Evolutionary conservation across 2,888 invertebrate genomes (phyloP).

Genomic region (Netelia melanura): DNA sequence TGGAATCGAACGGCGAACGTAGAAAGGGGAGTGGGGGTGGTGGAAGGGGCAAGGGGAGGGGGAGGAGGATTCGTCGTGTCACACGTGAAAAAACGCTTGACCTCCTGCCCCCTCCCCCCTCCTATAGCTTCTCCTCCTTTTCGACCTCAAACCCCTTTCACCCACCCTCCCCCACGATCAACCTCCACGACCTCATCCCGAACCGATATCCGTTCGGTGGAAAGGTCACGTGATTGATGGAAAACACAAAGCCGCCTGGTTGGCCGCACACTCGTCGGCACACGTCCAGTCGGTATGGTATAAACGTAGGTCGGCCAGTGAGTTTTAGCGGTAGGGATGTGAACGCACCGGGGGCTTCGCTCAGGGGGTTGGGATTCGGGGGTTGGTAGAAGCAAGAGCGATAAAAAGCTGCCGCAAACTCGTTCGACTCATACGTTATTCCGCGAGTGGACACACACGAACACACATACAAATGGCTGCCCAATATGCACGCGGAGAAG

Average conservation of each 20-base stretch:
- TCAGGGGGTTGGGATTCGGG: neutral
- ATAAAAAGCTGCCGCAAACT: slow-evolving; percentile 74
- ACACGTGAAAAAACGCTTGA: slow-evolving; percentile 77
- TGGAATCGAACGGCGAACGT: slow-evolving; percentile 77
- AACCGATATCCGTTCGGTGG: slow-evolving; percentile 79
- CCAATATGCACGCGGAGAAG: neutral
- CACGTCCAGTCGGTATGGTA: slow-evolving; percentile 59
- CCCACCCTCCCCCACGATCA: slow-evolving; percentile 16
- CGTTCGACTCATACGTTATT: slow-evolving; percentile 58
- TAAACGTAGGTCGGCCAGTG: slow-evolving; percentile 71
- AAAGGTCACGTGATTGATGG: slow-evolving; percentile 83
- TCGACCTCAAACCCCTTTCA: no score
- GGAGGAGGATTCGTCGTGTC: slow-evolving; percentile 67
- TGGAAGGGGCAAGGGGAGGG: slow-evolving; percentile 24
- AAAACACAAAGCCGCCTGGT: slow-evolving; percentile 80
- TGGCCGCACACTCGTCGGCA: slow-evolving; percentile 69
- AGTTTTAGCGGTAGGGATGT: slow-evolving; percentile 2
- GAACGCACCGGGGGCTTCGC: neutral
- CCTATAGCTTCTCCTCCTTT: no score
- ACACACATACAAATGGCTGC: neutral
- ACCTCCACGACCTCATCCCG: slow-evolving; percentile 69
- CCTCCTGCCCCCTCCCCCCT: slow-evolving; percentile 9
- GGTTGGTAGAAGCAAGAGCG: slow-evolving; percentile 73
- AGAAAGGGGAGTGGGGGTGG: slow-evolving; percentile 28
- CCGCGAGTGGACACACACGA: slow-evolving; percentile 27